phyloP scores from a whole-genome alignment of 2,113 vertebrate species.

The Anser brachyrhynchus region DNA sequence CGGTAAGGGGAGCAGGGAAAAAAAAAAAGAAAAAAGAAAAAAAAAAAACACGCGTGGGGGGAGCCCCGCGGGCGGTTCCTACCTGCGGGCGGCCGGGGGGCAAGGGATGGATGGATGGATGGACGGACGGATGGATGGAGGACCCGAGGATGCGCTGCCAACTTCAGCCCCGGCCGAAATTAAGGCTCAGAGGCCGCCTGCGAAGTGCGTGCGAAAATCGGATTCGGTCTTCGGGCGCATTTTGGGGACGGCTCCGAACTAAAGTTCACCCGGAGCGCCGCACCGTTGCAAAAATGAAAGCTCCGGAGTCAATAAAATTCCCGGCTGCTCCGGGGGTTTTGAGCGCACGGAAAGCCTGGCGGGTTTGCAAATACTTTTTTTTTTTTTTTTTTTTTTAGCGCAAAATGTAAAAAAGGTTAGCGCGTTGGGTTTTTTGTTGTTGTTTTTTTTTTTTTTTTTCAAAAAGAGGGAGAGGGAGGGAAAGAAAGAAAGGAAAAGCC shows the following conservation, averaged over 20 bases:
- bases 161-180: slow-evolving; percentile 52
- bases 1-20: too few species aligned
- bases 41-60: neutral
- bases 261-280: slow-evolving; percentile 37
- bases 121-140: neutral
- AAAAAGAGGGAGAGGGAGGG: too few species aligned
- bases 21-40: too few species aligned
- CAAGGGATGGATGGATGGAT: neutral
- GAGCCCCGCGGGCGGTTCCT: slow-evolving; percentile 34
- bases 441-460: too few species aligned
- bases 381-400: too few species aligned
- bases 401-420: too few species aligned
- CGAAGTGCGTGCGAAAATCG: neutral
- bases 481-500: neutral
- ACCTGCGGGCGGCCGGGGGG: slow-evolving; percentile 34
- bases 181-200: neutral
- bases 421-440: too few species aligned
- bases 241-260: slow-evolving; percentile 24
- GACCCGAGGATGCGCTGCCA: slow-evolving; percentile 7
- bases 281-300: slow-evolving; percentile 52
- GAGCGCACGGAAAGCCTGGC: neutral
- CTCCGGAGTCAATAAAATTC: slow-evolving; percentile 17
- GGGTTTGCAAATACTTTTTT: neutral
- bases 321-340: neutral
- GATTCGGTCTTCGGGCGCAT: neutral